A percentile compares a stretch with the other conserved stretches of the same genome.
phyloP scores from a whole-genome alignment of 37 sponge, comb jelly and placozoan species.

The Geodia barretti region DNA sequence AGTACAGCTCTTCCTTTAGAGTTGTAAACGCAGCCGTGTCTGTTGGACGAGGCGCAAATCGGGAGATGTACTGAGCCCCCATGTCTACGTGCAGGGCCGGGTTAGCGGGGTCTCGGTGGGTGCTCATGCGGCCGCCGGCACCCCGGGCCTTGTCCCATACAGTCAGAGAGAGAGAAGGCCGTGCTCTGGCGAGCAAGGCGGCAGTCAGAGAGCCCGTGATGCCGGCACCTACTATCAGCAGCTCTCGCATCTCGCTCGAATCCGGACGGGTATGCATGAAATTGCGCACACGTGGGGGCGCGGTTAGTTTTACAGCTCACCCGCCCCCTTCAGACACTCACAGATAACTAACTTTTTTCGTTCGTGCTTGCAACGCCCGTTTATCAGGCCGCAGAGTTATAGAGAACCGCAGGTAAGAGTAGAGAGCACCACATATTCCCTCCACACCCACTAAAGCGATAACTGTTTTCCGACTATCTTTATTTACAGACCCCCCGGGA shows the following conservation, averaged over 20 bases:
- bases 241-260: not conserved
- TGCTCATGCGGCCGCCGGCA: conserved; percentile 59
- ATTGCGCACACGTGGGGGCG: not conserved
- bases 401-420: too few species aligned
- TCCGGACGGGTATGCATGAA: not conserved
- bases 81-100: conserved; percentile 51
- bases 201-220: conserved; percentile 55
- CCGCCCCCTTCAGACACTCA: too few species aligned
- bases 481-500: too few species aligned
- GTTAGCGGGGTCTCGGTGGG: conserved; percentile 24
- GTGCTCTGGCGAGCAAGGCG: conserved; percentile 10
- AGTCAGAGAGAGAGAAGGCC: conserved; percentile 2
- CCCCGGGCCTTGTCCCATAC: conserved; percentile 71
- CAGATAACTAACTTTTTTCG: too few species aligned
- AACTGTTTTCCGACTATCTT: too few species aligned
- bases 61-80: conserved; percentile 71
- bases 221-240: conserved; percentile 68
- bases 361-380: too few species aligned
- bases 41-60: not conserved
- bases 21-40: not conserved
- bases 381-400: too few species aligned
- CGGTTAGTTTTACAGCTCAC: too few species aligned
- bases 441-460: too few species aligned
- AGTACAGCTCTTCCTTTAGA: conserved; percentile 22
- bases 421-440: too few species aligned